These are phyloP conservation scores for Tetramorium alpestre DNA, from an alignment of 1,140 invertebrate genomes.

Conservation along the genomic window DNA sequence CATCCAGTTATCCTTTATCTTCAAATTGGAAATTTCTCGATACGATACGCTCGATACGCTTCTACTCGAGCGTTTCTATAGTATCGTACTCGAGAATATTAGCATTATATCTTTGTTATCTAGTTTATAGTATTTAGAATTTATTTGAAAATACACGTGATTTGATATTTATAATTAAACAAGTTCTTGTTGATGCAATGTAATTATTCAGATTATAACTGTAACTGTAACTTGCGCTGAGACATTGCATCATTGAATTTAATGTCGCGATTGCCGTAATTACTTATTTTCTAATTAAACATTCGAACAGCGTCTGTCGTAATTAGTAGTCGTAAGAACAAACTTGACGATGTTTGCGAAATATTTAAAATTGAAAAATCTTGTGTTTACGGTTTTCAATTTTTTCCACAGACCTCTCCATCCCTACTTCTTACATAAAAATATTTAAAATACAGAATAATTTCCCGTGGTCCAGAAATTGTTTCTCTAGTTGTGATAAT, in stretches of 20 bases:
- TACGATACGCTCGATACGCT: not conserved
- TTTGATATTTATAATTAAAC: not conserved
- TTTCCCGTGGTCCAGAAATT: not conserved
- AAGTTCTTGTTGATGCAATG: not conserved
- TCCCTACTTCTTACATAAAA: not conserved
- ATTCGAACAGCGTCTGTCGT: not conserved
- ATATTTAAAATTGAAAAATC: not conserved
- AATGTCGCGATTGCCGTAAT: not conserved
- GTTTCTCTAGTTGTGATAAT: not conserved
- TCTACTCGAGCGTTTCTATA: not conserved
- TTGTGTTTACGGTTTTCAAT: not conserved
- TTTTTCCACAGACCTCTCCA: not conserved
- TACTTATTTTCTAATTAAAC: conserved; percentile 4
- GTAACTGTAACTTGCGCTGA: not conserved
- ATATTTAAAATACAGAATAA: not conserved
- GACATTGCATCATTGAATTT: not conserved
- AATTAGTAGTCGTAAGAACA: not conserved
- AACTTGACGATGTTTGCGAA: not conserved
- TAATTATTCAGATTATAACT: not conserved
- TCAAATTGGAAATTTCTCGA: not conserved
- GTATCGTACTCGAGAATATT: not conserved
- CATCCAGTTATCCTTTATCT: not conserved
- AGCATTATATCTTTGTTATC: conserved; percentile 5
- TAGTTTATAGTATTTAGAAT: conserved; percentile 23
- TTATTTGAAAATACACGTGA: not conserved